Percentiles rank a stretch among this genome's conserved stretches.
These are phyloP conservation scores for Austrofundulus limnaeus DNA, from an alignment of 2,113 vertebrate species.

Conservation along the genomic window DNA sequence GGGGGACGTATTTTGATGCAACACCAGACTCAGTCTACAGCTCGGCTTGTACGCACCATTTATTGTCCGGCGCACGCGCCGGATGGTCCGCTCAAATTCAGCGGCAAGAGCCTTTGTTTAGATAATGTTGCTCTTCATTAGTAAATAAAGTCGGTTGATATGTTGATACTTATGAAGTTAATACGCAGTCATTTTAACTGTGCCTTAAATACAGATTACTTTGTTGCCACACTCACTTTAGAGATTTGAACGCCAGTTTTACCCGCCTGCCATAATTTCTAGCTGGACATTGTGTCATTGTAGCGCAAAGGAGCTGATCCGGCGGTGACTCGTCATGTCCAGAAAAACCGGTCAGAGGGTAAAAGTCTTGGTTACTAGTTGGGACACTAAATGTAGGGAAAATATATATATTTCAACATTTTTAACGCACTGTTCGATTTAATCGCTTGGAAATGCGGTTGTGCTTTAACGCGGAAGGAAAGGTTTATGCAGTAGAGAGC, in stretches of 20 bases:
- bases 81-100: too few relatives aligned
- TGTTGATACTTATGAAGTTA: too few relatives aligned
- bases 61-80: not conserved
- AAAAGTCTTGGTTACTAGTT: conserved; percentile 26
- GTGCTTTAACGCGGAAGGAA: rapidly evolving
- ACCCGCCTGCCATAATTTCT: not conserved
- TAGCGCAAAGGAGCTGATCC: not conserved
- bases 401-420: not conserved
- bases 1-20: not conserved
- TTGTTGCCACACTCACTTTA: too few relatives aligned
- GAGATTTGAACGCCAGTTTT: not conserved
- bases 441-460: too few relatives aligned
- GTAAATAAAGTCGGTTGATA: too few relatives aligned
- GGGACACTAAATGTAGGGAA: conserved; percentile 36
- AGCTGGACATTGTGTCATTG: not conserved
- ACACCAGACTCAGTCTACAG: not conserved
- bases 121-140: too few relatives aligned
- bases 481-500: not conserved
- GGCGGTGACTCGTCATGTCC: not conserved
- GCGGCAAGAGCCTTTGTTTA: too few relatives aligned
- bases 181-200: not conserved
- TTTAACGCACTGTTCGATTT: not conserved
- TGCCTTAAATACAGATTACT: not conserved
- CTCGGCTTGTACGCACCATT: not conserved
- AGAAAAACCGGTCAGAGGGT: conserved; percentile 22